Evolutionary conservation across 2,113 vertebrate genomes (phyloP), one percentile per base, ranked within the genome.

Genomic region (Origma solitaria): DNA sequence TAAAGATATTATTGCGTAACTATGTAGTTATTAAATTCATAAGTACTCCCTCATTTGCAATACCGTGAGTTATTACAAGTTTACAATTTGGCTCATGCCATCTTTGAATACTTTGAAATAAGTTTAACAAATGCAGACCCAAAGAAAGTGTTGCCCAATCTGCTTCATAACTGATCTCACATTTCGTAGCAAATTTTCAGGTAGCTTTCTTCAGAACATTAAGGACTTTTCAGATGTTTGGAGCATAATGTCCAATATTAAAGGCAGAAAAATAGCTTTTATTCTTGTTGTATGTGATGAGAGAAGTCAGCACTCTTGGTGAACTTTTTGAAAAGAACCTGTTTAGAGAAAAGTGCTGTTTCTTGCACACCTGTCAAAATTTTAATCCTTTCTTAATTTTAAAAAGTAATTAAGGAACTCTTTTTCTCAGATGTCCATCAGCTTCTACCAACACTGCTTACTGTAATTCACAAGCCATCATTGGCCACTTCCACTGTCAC

Each of bases 1-100:
- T 0, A 0, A 15, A 27, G 0, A 24, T 0, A 78, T 71, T 75
- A 38, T 71, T 82, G 16, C 7, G 13, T 33, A 80, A 9, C 7
- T 14, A 8, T 45, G 10, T 33, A 71, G 47, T 37, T 56, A 73
- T 45, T 50, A 61, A 53, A 61, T 70, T 49, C 16, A 11, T 92
- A 68, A 31, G 42, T 71, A 38, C 17, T 19, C 7, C 38, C 3
- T 51, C 14, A 75, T 53, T 60, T 89, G 4, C 13, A 85, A 35
- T 68, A 37, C 15, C 88, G 20, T 25, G 28, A 75, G 20, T 57
- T 66, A 49, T 49, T 82, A 35, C 27, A 56, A 24, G 7, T 45
- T 82, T 72, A 65, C 5, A 27, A 15, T 44, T 79, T 50, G 25
- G 30, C 3, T 71, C 4, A 60, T 33, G 18, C 7, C 20, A 70